Percentiles rank a stretch among this genome's conserved stretches.
These are phyloP conservation scores for Drosophila nr. perissopoda DNA, from an alignment of 2,888 invertebrate genomes.

Conservation along the genomic window DNA sequence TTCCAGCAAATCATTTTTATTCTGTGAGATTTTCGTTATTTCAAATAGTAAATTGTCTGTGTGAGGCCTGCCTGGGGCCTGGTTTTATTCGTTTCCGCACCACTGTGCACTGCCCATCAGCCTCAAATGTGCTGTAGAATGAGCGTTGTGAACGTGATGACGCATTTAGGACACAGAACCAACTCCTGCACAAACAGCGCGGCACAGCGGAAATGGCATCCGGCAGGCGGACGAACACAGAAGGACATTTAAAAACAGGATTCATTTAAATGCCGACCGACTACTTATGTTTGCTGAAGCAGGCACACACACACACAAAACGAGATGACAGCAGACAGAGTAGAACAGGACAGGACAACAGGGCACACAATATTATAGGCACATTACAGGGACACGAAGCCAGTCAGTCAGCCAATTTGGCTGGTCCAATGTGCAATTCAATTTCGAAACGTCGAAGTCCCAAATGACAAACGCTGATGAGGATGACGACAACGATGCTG, in stretches of 20 bases:
- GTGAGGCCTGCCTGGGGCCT: neutral
- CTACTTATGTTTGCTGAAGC: slow-evolving; percentile 45
- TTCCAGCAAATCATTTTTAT: neutral
- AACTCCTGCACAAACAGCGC: slow-evolving; percentile 15
- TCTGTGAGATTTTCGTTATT: slow-evolving; percentile 6
- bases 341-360: slow-evolving; percentile 4
- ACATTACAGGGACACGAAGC: neutral
- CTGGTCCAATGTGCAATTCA: slow-evolving; percentile 62
- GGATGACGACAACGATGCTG: slow-evolving; percentile 9
- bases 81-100: neutral
- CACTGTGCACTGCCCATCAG: slow-evolving; percentile 32
- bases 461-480: slow-evolving; percentile 51
- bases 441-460: slow-evolving; percentile 55
- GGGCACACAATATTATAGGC: slow-evolving; percentile 7
- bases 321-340: slow-evolving; percentile 42
- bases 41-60: neutral
- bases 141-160: slow-evolving; percentile 50
- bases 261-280: slow-evolving; percentile 59
- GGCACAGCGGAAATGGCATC: slow-evolving; percentile 45
- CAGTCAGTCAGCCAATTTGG: slow-evolving; percentile 40
- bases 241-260: slow-evolving; percentile 54
- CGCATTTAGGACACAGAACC: slow-evolving; percentile 41
- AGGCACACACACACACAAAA: slow-evolving; percentile 9
- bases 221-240: slow-evolving; percentile 7
- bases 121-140: slow-evolving; percentile 38